Evolutionary conservation across 2,888 invertebrate genomes (phyloP), one percentile per base, ranked within the genome.

Genomic region (Nymphalis urticae): DNA sequence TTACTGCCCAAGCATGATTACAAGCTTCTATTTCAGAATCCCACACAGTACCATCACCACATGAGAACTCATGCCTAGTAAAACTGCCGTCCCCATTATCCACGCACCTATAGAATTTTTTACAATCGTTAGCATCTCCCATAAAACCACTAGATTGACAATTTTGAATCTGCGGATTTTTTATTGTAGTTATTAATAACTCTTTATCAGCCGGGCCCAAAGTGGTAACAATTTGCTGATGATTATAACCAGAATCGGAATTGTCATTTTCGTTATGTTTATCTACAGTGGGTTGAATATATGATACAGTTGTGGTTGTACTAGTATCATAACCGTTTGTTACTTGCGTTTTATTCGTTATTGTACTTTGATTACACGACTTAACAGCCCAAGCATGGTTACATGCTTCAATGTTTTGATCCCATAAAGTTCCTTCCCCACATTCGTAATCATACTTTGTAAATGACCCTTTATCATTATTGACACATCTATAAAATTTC

Each of bases 401-500:
- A 79, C 95, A 95, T n/a, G 92, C 90, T 76, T 91, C 89, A 65
- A 94, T 82, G 64, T 81, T 85, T 68, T 90, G 82, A 83, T 95
- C 95, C 94, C 95, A 95, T 53, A 94, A 93, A 6, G 95, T 95
- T 47, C 94, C 94, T 64, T 91, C 89, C 1, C 94, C 94, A 79
- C 95, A 95, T 24, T 85, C 81, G 80, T 94, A 95, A 68, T 94
- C 93, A 75, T 93, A 94, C 76, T 91, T 93, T 0, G 84, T 93
- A 72, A 83, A 93, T 19, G 87, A 85, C 59, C 88, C 88, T 68
- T 84, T 85, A 32, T 90, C 91, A 73, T 91, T 89, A 72, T 89
- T 86, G 0, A 95, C 95, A 79, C 96, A 96, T 75, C 95, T 90
- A 75, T 95, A 95, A 85, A 96, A 96, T 81, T 94, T 95, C 72